Conservation (phyloP, 2,797 vertebrate species). For the Clarias platycephalus region DNA sequence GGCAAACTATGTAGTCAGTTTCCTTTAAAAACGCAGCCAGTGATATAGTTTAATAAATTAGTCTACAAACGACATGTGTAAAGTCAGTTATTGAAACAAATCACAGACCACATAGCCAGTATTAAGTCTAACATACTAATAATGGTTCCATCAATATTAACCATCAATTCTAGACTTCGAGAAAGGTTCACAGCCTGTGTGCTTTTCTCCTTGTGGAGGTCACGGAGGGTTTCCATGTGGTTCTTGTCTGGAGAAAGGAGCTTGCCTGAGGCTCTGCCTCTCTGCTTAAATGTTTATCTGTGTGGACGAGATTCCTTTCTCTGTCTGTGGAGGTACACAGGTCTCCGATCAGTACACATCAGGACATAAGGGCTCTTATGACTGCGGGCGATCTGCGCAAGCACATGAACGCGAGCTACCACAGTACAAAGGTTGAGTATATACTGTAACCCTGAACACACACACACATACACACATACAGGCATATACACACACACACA, state of each 20-base stretch:
- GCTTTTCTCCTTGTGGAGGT: slow-evolving; percentile 33
- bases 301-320: slow-evolving; percentile 77
- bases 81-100: neutral
- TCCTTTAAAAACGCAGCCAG: neutral
- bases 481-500: slow-evolving; percentile 25
- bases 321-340: slow-evolving; percentile 72
- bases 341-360: slow-evolving; percentile 67
- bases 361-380: slow-evolving; percentile 73
- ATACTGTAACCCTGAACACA: slow-evolving; percentile 36
- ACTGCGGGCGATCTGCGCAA: slow-evolving; percentile 73
- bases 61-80: neutral
- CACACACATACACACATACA: neutral
- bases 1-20: neutral
- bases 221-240: slow-evolving; percentile 25
- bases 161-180: slow-evolving; percentile 8
- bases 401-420: slow-evolving; percentile 70
- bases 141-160: slow-evolving; percentile 23
- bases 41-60: neutral
- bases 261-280: slow-evolving; percentile 74
- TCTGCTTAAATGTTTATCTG: slow-evolving; percentile 76
- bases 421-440: slow-evolving; percentile 72
- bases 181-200: neutral
- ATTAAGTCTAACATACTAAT: slow-evolving; percentile 3
- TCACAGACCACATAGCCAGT: neutral
- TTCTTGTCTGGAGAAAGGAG: slow-evolving; percentile 31